phyloP scores from a whole-genome alignment of 2,888 invertebrate genomes.

The Mechanitis messenoides region DNA sequence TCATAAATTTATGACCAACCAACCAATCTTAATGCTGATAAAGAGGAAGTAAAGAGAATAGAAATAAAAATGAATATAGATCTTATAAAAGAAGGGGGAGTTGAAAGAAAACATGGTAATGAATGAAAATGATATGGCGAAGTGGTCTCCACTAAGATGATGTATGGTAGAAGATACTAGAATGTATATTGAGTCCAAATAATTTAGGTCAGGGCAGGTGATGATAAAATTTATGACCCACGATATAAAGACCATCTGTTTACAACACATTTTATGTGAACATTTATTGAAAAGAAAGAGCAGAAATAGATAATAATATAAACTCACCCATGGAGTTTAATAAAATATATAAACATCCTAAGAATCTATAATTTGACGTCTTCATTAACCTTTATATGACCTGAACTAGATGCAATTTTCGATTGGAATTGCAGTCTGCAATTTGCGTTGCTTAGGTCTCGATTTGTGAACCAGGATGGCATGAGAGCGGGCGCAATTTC shows the following conservation, averaged over 20 bases:
- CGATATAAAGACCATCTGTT: slow-evolving; percentile 36
- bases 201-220: too few relatives aligned
- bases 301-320: slow-evolving; percentile 33
- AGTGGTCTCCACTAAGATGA: too few relatives aligned
- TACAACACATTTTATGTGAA: slow-evolving; percentile 33
- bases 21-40: too few relatives aligned
- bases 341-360: slow-evolving; percentile 66
- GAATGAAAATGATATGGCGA: too few relatives aligned
- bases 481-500: slow-evolving; percentile 60
- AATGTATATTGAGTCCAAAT: too few relatives aligned
- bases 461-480: slow-evolving; percentile 63
- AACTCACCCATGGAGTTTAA: slow-evolving; percentile 46
- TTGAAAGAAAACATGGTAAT: too few relatives aligned
- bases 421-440: slow-evolving; percentile 37
- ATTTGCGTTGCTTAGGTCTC: slow-evolving; percentile 38
- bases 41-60: too few relatives aligned
- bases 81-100: too few relatives aligned
- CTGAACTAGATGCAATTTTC: slow-evolving; percentile 48
- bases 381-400: slow-evolving; percentile 49
- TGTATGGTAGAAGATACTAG: too few relatives aligned
- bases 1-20: slow-evolving; percentile 51
- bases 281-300: slow-evolving; percentile 21
- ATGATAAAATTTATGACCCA: slow-evolving; percentile 18
- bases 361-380: slow-evolving; percentile 67
- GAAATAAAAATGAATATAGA: too few relatives aligned